phyloP scores from a whole-genome alignment of 2,113 vertebrate genomes.

The Oryzias javanicus region DNA sequence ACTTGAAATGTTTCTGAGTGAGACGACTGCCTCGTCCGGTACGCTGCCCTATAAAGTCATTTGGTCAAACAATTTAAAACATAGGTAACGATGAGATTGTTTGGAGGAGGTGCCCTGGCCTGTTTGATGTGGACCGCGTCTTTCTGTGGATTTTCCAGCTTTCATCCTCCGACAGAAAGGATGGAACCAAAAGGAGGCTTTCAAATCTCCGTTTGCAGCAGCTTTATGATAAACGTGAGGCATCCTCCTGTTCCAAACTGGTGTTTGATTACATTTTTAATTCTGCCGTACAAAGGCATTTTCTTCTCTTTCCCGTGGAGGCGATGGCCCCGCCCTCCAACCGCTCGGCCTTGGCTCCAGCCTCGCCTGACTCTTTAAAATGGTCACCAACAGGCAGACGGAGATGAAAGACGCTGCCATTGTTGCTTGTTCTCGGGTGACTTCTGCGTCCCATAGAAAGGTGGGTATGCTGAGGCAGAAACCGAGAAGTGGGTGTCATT shows the following conservation, averaged over 20 bases:
- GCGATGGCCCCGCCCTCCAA: slow-evolving; percentile 4
- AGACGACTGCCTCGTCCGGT: too few species aligned
- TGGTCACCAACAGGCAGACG: slow-evolving; percentile 59
- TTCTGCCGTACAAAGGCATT: slow-evolving; percentile 31
- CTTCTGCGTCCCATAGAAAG: slow-evolving; percentile 24
- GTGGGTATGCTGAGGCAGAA: slow-evolving; percentile 26
- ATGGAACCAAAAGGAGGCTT: too few species aligned
- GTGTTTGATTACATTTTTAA: slow-evolving; percentile 20
- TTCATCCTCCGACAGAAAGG: too few species aligned
- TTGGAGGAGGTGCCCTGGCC: too few species aligned
- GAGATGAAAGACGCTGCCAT: slow-evolving; percentile 63
- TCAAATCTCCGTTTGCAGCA: too few species aligned
- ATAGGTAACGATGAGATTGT: too few species aligned
- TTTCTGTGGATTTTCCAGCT: too few species aligned
- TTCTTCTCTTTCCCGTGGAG: slow-evolving; percentile 29
- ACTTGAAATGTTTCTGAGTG: too few species aligned
- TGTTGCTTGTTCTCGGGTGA: slow-evolving; percentile 51
- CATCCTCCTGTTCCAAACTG: neutral
- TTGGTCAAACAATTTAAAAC: too few species aligned
- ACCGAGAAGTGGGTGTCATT: slow-evolving; percentile 33
- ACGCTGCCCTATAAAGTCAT: too few species aligned
- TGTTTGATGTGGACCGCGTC: too few species aligned
- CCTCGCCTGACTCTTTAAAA: slow-evolving; percentile 15
- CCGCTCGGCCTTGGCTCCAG: slow-evolving; percentile 27
- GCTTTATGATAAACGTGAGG: too few species aligned